Evolutionary conservation across 2,888 invertebrate species (phyloP).

Genomic region (Acanthosepion pharaonis): DNA sequence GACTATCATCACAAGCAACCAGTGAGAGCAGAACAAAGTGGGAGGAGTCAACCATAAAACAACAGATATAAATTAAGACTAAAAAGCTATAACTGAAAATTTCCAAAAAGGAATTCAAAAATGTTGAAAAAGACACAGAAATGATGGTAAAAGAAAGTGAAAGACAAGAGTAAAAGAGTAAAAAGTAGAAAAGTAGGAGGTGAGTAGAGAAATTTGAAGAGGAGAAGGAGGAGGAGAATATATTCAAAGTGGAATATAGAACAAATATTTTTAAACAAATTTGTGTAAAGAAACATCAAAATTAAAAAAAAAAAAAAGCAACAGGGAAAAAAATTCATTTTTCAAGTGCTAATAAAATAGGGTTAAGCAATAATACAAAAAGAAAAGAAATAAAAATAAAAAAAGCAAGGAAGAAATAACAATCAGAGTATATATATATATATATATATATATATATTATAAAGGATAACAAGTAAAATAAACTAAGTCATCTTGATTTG

Average conservation of each 20-base stretch:
- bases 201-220: background rate
- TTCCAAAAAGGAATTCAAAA: constrained; percentile 2
- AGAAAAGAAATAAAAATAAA: background rate
- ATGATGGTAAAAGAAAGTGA: background rate
- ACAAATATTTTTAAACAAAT: background rate
- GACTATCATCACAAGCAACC: background rate
- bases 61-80: background rate
- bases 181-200: background rate
- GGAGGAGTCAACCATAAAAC: background rate
- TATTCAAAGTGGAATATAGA: background rate
- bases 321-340: background rate
- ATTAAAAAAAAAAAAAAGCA: background rate
- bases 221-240: background rate
- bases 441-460: background rate
- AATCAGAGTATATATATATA: background rate
- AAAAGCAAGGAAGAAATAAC: background rate
- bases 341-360: background rate
- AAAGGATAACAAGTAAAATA: background rate
- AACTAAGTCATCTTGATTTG: background rate
- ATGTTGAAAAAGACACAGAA: background rate
- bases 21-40: background rate
- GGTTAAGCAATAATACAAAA: background rate
- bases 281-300: background rate
- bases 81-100: background rate
- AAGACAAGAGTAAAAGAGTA: background rate